Evolutionary conservation across 2,888 invertebrate genomes (phyloP), one percentile per base, ranked within the genome.

Genomic region (Agrilus biguttatus): DNA sequence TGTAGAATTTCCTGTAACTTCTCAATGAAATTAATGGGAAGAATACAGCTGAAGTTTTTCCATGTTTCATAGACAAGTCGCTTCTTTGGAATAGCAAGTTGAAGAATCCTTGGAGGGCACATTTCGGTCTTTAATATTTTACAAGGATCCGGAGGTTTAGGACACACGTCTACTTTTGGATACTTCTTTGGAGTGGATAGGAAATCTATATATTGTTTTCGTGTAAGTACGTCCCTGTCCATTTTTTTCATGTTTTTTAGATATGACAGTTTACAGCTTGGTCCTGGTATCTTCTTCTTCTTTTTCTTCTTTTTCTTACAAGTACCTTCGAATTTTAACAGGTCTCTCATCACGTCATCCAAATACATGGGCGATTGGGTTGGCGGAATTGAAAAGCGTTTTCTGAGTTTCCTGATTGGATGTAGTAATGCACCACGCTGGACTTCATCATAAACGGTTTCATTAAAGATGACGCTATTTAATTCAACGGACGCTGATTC

Each of bases 21-120:
- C 17, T 53, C 41, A 12, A 62, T 43, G 36, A 53, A 48, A 39
- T 59, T 57, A 1, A 55, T 42, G 1, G 59, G 54, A 34, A 62
- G 43, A 10, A 51, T 23, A 5, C 48, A 19, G 21, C 53, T 47
- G 45, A 52, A 60, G 5, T 53, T 51, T 44, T 53, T 55, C 62
- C 62, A 62, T 33, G 53, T 59, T 6, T 47, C 46, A 17, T 53
- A 57, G 14, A 62, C 56, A 14, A 47, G 52, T 17, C 54, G 42
- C 47, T 59, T 61, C 6, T 49, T 54, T 1, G 62, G 62, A 12
- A 55, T 45, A 0, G 62, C 52, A 34, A 63, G 48, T 44, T 61
- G 55, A 2, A 56, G 50, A n/a, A 60, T 48, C 19, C 60, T 43
- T 3, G 62, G 60, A 4, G 61, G 55, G 45, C 60, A 58, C 5